phyloP scores from a whole-genome alignment of 2,113 vertebrate genomes.

The Formicarius rufipectus region DNA sequence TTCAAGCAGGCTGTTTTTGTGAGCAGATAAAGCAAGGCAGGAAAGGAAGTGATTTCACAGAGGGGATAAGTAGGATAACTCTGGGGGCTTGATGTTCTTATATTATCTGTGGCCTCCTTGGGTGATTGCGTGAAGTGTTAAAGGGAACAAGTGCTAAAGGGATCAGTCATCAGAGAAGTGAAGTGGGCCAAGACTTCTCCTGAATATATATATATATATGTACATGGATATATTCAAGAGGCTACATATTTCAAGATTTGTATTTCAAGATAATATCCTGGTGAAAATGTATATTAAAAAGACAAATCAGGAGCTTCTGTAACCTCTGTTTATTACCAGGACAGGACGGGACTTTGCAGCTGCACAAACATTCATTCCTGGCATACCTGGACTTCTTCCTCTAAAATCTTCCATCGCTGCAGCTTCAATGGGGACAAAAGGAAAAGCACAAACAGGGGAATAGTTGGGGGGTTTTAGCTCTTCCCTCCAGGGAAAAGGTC shows the following conservation, averaged over 20 bases:
- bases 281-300: neutral
- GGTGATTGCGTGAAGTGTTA: neutral
- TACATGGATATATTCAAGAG: neutral
- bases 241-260: fast-evolving
- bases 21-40: neutral
- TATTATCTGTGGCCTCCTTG: neutral
- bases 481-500: too few relatives aligned
- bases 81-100: neutral
- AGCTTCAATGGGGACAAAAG: neutral
- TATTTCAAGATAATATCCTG: neutral
- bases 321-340: neutral
- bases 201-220: fast-evolving
- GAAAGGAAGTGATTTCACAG: neutral
- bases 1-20: neutral
- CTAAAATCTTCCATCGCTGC: neutral
- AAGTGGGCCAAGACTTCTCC: neutral
- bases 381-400: neutral
- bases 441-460: fast-evolving
- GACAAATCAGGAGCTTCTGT: neutral
- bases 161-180: neutral
- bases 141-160: neutral
- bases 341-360: neutral
- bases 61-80: neutral
- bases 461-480: fast-evolving
- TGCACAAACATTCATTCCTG: neutral